Evolutionary conservation across 2,888 invertebrate species (phyloP), one percentile per base, ranked within the genome.

Genomic region (Blastobasis adustella): DNA sequence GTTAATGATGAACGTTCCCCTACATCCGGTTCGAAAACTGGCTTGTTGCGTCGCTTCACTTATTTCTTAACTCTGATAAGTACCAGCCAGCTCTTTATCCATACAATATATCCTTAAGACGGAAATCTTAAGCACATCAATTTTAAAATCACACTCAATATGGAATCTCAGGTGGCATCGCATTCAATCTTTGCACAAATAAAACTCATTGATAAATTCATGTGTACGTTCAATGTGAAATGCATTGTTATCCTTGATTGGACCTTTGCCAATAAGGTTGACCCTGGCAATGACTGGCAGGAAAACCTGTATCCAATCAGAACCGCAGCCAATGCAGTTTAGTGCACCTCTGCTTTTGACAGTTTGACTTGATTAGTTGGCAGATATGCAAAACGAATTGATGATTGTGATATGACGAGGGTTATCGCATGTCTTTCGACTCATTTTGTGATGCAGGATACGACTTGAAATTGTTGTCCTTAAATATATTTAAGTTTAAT

Each of bases 21-120:
- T 59, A 70, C 74, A 79, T 85, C 81, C 84, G 82, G 70, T 61
- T 66, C 49, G 48, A 59, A 57, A 55, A 49, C 52, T 55, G 52
- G 52, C 47, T 46, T n/a, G 47, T 6, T 51, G 44, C 49, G 42
- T 42, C 7, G 8, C 9, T 45, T n/a, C 44, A 46, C 36, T 49
- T 39, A 49, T 42, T 42, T 47, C 6, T 45, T 42, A 39, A 9
- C 10, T 42, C 10, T n/a, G 42, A 7, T 10, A 7, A 23, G 23
- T 23, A 23, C 23, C 23, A 23, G 23, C 23, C 23, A 23, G 23
- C 23, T 7, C 42, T 42, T 42, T 7, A 9, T 42, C 10, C 8
- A 42, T 7, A n/a, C 42, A 7, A 42, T 10, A n/a, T 42, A 7
- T n/a, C 6, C 8, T 43, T 10, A 10, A 10, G 36, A 37, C 38